A percentile compares a stretch with the other conserved stretches of the same genome.
Evolutionary conservation across 1,140 invertebrate species (phyloP).

Genomic region (Drosophila pruinosa): DNA sequence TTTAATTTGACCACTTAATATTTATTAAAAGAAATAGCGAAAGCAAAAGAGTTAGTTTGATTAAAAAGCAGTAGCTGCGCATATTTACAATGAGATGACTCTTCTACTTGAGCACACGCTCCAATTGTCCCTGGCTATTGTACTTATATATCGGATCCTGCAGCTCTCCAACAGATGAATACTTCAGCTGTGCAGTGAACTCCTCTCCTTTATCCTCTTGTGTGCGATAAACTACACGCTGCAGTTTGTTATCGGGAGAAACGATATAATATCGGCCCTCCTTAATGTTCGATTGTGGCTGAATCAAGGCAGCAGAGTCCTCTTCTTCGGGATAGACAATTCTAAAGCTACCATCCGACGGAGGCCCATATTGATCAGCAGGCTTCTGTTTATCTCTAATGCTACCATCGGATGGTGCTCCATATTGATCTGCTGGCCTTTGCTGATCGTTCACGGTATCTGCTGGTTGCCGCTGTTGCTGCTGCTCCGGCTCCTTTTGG

Average conservation of each 20-base stretch:
- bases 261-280: conserved; percentile 76
- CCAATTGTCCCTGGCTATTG: conserved; percentile 69
- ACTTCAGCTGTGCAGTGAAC: conserved; percentile 72
- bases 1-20: conserved; percentile 11
- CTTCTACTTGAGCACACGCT: conserved; percentile 59
- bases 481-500: conserved; percentile 2
- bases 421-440: conserved; percentile 49
- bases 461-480: background rate
- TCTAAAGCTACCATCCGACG: conserved; percentile 41
- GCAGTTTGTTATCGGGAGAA: conserved; percentile 64
- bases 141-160: conserved; percentile 76
- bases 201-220: conserved; percentile 50
- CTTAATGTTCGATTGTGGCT: background rate
- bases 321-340: conserved; percentile 68
- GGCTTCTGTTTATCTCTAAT: too few species aligned
- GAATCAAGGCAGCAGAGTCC: background rate
- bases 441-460: background rate
- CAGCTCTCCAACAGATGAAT: conserved; percentile 69
- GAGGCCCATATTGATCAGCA: too few species aligned
- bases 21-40: too few species aligned
- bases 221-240: conserved; percentile 63
- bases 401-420: conserved; percentile 34
- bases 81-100: background rate
- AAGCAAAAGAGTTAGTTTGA: background rate
- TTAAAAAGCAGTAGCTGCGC: background rate